A percentile compares a stretch with the other conserved stretches of the same genome.
Evolutionary conservation across 1,140 invertebrate genomes (phyloP).

Genomic region (Cotesia glomerata): DNA sequence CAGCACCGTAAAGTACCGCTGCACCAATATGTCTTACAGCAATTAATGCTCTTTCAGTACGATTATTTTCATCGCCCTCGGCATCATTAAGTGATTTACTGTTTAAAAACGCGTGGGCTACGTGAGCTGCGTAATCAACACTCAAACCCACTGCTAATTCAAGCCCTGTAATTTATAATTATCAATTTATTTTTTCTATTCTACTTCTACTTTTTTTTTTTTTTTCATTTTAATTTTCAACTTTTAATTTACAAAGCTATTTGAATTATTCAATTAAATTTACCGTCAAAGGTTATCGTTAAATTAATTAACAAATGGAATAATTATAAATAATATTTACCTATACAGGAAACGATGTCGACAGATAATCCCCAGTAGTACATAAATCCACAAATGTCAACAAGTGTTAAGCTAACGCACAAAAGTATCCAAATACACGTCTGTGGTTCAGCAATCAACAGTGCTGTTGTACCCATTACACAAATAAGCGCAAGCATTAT

Average conservation of each 20-base stretch:
- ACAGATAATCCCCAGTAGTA: slow-evolving; percentile 83
- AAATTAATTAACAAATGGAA: too few species aligned
- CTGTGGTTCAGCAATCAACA: slow-evolving; percentile 81
- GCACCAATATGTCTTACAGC: slow-evolving; percentile 79
- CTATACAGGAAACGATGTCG: slow-evolving; percentile 86
- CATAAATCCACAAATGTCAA: slow-evolving; percentile 85
- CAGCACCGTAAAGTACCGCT: slow-evolving; percentile 81
- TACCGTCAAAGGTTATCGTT: too few species aligned
- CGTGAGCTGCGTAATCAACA: slow-evolving; percentile 88
- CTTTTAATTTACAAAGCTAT: too few species aligned
- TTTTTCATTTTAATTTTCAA: not conserved
- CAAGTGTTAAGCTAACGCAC: slow-evolving; percentile 78
- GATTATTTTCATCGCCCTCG: slow-evolving; percentile 50
- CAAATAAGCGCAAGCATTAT: slow-evolving; percentile 78
- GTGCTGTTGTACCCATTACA: slow-evolving; percentile 80
- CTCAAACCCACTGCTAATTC: slow-evolving; percentile 87
- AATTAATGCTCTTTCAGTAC: slow-evolving; percentile 69
- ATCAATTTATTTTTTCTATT: not conserved
- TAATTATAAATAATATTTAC: slow-evolving; percentile 39
- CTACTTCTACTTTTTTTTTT: slow-evolving; percentile 6
- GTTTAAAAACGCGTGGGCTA: slow-evolving; percentile 82
- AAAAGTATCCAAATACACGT: slow-evolving; percentile 80
- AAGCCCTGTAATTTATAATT: slow-evolving; percentile 58
- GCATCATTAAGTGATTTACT: slow-evolving; percentile 43
- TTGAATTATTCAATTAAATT: too few species aligned